Evolutionary conservation across 1,140 invertebrate genomes (phyloP).

Genomic region (Pachyrhynchus sulphureomaculatus): DNA sequence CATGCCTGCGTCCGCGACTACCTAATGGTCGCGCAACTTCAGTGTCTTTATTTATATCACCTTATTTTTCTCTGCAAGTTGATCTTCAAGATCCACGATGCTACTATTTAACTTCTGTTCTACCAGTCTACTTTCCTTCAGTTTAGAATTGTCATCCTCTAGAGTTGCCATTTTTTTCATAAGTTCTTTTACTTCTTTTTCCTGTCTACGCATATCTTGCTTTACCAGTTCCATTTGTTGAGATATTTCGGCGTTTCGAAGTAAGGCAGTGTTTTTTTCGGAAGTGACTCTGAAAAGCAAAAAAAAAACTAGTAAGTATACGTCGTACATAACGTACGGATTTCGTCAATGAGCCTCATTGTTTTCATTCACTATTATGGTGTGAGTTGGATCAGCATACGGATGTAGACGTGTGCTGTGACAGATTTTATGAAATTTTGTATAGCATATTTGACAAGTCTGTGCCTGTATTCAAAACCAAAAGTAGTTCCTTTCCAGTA

Average conservation of each 20-base stretch:
- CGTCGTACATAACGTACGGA: background rate
- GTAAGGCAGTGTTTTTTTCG: constrained; percentile 74
- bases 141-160: constrained; percentile 55
- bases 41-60: too few relatives aligned
- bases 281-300: constrained; percentile 57
- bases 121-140: constrained; percentile 54
- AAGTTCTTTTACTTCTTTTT: constrained; percentile 60
- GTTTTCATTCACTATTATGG: too few relatives aligned
- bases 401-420: too few relatives aligned
- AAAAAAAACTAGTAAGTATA: background rate
- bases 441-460: too few relatives aligned
- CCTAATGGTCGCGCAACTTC: too few relatives aligned
- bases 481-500: too few relatives aligned
- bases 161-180: constrained; percentile 54
- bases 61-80: constrained; percentile 79
- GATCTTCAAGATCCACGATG: constrained; percentile 69
- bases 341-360: too few relatives aligned
- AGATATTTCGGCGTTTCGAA: constrained; percentile 81
- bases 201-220: constrained; percentile 66
- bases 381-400: too few relatives aligned
- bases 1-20: too few relatives aligned
- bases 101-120: constrained; percentile 62
- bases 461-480: too few relatives aligned
- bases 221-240: constrained; percentile 75
- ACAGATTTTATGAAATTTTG: too few relatives aligned